Base-by-base conservation (phyloP, 2,797 vertebrate genomes). In the Naso thynnoides region DNA sequence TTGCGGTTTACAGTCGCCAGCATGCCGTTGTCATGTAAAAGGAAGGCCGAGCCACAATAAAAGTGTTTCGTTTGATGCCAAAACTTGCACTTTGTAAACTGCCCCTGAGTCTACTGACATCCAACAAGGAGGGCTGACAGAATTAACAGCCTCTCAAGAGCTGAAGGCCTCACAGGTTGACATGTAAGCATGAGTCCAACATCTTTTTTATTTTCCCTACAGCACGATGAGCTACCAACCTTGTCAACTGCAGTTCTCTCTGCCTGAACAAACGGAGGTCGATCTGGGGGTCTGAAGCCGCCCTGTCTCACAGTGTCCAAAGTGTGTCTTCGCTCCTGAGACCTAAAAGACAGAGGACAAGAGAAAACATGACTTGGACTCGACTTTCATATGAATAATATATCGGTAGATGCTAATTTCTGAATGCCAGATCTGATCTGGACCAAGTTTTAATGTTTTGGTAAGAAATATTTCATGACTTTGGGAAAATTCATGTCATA, bases 311-410 rank as follows among this genome's bases (percentile, higher is more conserved):
- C 74, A 26, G 67, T 93, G 81, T 95, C 95, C 90, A 95, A 78
- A 31, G 95, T 95, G 89, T 95, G 94, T 81, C 94, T 93, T 76
- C 95, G 89, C 75, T 95, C 95, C 49, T 95, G 95, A 81, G 89
- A 83, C 83, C 95, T 95, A 39, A n/a, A 47, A 31, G 31, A 65
- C 9, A 63, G 59, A 61, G 33, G 8, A n/a, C 16, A 42, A 49
- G 5, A 36, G 2, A 6, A 38, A 52, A 47, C 4, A 18, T 27
- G n/a, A 57, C 15, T 9, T 27, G 3, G 2, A 39, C n/a, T n/a
- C n/a, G n/a, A n/a, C n/a, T n/a, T 1, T 13, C 7, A 45, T 15
- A 6, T 10, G 13, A 24, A 6, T 8, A 3, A 23, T 23, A 44
- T 1, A 8, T 33, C 10, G 33, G 10, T 21, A 41, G 3, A 36